phyloP scores from a whole-genome alignment of 1,140 invertebrate genomes.

The Calliopsis andreniformis region DNA sequence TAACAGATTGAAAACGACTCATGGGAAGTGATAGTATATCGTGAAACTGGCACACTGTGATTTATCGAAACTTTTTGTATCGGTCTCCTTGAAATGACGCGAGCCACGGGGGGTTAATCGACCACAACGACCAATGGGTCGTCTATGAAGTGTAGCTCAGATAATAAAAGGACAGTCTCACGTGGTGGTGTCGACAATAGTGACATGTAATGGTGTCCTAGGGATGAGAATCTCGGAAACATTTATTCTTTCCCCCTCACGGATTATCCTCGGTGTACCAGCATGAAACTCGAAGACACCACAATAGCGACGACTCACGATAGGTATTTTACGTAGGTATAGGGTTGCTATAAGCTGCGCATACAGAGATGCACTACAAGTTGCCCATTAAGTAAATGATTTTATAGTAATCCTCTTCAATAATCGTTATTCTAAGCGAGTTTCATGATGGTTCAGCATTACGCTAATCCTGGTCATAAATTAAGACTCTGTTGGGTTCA shows the following conservation, averaged over 20 bases:
- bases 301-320: slow-evolving; percentile 19
- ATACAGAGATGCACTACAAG: background rate
- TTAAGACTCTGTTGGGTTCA: background rate
- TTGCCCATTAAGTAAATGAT: slow-evolving; percentile 2
- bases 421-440: background rate
- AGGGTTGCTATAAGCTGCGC: background rate
- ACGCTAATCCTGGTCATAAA: background rate
- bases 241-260: slow-evolving; percentile 29
- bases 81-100: slow-evolving; percentile 26
- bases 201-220: slow-evolving; percentile 36
- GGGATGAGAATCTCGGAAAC: slow-evolving; percentile 11
- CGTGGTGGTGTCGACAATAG: slow-evolving; percentile 36
- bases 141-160: slow-evolving; percentile 35
- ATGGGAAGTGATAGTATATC: slow-evolving; percentile 28
- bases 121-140: slow-evolving; percentile 39
- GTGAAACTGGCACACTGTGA: slow-evolving; percentile 16
- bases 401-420: background rate
- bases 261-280: slow-evolving; percentile 32
- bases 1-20: slow-evolving; percentile 34
- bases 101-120: slow-evolving; percentile 44
- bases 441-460: background rate
- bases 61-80: slow-evolving; percentile 30
- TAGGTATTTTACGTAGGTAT: slow-evolving; percentile 5
- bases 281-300: slow-evolving; percentile 11
- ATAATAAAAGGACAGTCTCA: slow-evolving; percentile 38